These are phyloP conservation scores for Diarsia dahlii DNA, from an alignment of 2,888 invertebrate genomes.

Conservation along the genomic window DNA sequence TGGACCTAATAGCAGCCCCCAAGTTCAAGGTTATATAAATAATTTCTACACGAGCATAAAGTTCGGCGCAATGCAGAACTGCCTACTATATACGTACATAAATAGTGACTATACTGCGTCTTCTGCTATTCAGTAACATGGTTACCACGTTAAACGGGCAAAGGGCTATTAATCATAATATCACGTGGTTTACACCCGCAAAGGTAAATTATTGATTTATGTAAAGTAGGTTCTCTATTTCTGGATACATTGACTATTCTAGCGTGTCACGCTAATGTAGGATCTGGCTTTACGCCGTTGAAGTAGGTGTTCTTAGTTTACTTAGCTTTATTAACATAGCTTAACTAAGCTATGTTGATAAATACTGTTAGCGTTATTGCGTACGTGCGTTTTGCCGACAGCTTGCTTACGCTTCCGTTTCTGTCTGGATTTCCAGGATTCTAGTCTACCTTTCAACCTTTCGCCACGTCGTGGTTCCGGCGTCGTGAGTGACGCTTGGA, in stretches of 20 bases:
- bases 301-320: not conserved
- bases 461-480: no score
- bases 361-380: no score
- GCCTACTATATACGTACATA: not conserved
- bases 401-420: no score
- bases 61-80: constrained; percentile 55
- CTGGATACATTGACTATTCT: not conserved
- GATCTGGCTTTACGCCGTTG: not conserved
- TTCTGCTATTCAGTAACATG: constrained; percentile 14
- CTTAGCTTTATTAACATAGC: no score
- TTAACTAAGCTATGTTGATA: no score
- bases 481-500: no score
- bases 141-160: not conserved
- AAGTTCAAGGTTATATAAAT: constrained; percentile 41
- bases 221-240: not conserved
- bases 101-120: not conserved
- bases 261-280: not conserved
- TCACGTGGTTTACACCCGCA: not conserved
- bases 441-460: no score
- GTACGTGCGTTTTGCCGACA: no score
- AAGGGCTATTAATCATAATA: constrained; percentile 43
- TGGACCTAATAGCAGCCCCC: constrained; percentile 1
- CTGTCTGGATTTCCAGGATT: no score
- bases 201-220: constrained; percentile 43
- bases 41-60: not conserved